These are phyloP conservation scores for Sussaba pulchella DNA, from an alignment of 2,888 invertebrate species.

Conservation along the genomic window DNA sequence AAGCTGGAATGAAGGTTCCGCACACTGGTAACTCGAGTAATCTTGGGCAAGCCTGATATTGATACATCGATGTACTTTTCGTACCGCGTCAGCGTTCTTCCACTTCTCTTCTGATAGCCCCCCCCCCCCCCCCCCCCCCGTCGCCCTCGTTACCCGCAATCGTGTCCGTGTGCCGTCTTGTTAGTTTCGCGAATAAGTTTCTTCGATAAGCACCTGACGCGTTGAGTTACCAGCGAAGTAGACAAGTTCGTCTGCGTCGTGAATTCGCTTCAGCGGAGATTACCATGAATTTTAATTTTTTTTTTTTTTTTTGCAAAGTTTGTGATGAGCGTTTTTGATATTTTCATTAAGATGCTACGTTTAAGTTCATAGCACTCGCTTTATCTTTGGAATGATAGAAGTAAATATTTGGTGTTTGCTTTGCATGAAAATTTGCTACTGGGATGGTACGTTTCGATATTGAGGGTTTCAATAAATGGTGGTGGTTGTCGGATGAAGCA, in stretches of 20 bases:
- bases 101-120: neutral
- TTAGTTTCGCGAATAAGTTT: conserved; percentile 3
- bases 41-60: conserved; percentile 75
- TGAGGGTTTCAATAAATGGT: too few relatives aligned
- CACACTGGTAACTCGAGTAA: conserved; percentile 60
- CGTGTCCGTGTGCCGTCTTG: neutral
- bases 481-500: neutral
- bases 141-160: neutral
- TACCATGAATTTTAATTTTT: too few relatives aligned
- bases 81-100: conserved; percentile 68
- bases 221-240: neutral
- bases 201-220: neutral
- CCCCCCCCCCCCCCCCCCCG: neutral
- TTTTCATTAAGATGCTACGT: too few relatives aligned
- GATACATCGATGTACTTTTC: conserved; percentile 76
- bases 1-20: conserved; percentile 10
- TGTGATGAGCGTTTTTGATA: too few relatives aligned
- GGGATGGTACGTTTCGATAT: too few relatives aligned
- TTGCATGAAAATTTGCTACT: too few relatives aligned
- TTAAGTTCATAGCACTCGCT: too few relatives aligned
- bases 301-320: too few relatives aligned
- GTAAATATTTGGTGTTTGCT: too few relatives aligned
- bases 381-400: too few relatives aligned
- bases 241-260: neutral
- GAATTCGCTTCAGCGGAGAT: too few relatives aligned